Conservation (phyloP, 37 sponge, comb jelly and placozoan genomes). For the Cladorhizidae sp. region DNA sequence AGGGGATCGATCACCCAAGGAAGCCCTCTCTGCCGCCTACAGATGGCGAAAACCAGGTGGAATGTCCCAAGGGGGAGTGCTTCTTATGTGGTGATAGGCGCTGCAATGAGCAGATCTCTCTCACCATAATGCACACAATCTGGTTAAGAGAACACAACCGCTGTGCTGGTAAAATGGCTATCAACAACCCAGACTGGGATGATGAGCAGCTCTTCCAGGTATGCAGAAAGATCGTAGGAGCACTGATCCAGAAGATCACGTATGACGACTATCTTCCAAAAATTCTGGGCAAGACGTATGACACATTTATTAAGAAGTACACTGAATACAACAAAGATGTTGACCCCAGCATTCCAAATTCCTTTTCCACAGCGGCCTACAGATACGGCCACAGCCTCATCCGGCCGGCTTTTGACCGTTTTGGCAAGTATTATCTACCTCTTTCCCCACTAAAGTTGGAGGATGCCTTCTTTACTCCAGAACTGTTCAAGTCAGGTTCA, state of each 20-base stretch:
- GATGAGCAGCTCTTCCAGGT: slow-evolving; percentile 89
- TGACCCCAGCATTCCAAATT: slow-evolving; percentile 67
- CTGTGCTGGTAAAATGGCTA: slow-evolving; percentile 61
- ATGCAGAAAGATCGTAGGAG: slow-evolving; percentile 84
- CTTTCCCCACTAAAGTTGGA: slow-evolving; percentile 46
- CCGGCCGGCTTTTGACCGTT: slow-evolving; percentile 47
- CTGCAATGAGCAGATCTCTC: slow-evolving; percentile 85
- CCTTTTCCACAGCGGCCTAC: slow-evolving; percentile 84
- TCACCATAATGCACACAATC: slow-evolving; percentile 94
- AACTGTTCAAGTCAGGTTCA: slow-evolving; percentile 9
- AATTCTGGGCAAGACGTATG: slow-evolving; percentile 55
- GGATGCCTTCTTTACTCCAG: slow-evolving; percentile 72
- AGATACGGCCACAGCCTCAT: slow-evolving; percentile 88
- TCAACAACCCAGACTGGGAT: slow-evolving; percentile 77
- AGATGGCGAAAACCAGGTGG: slow-evolving; percentile 8
- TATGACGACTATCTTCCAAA: slow-evolving; percentile 88
- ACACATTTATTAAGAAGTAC: slow-evolving; percentile 40
- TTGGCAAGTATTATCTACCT: slow-evolving; percentile 32
- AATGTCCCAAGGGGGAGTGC: slow-evolving; percentile 57
- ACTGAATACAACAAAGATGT: slow-evolving; percentile 57
- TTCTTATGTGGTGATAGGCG: slow-evolving; percentile 88
- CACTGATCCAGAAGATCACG: slow-evolving; percentile 80
- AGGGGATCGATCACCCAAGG: not conserved
- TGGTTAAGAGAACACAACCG: slow-evolving; percentile 96
- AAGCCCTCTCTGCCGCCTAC: slow-evolving; percentile 39